Evolutionary conservation across 1,140 invertebrate species (phyloP), one percentile per base, ranked within the genome.

Genomic region (Zaprionus vittiger): DNA sequence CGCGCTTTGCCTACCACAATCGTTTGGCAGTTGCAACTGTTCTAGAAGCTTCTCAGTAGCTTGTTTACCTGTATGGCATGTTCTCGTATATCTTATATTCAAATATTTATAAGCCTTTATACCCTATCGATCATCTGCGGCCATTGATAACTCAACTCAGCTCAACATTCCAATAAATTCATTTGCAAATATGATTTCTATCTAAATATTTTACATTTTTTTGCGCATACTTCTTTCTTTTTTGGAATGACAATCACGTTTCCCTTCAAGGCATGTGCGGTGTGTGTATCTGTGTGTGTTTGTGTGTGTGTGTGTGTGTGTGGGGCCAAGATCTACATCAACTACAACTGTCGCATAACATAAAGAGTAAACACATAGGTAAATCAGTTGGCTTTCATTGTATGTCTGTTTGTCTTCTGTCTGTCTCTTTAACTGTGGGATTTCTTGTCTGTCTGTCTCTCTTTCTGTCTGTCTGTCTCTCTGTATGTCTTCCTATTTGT

Each of bases 321-420:
- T 12, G 37, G 28, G 26, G 75, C 74, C 66, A 81, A 86, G 84
- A 83, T 84, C 80, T 86, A 77, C 54, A 72, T 81, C 65, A 54
- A 59, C 60, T 41, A 61, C 52, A 37, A 24, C 26, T 55, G 59
- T 63, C 63, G 52, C 66, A 77, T 71, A 71, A 75, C 34, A 57
- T 57, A 49, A 63, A 52, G 59, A 31, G 62, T 15, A 52, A 54
- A 47, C 59, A 55, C 57, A 61, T 49, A 12, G 7, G 41, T 47
- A 52, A 52, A 24, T 52, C 17, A 52, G 47, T 52, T 52, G 5
- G 17, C 12, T 24, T 11, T 24, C 17, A 11, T 20, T 20, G 47
- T 49, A 12, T 49, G 47, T 22, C n/a, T 20, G 47, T 41, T n/a
- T 41, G 15, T 41, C 14, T 41, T 47, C 9, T 47, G 44, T 17